Conservation (phyloP, 2,888 invertebrate genomes). For the Patella ulyssiponensis region DNA sequence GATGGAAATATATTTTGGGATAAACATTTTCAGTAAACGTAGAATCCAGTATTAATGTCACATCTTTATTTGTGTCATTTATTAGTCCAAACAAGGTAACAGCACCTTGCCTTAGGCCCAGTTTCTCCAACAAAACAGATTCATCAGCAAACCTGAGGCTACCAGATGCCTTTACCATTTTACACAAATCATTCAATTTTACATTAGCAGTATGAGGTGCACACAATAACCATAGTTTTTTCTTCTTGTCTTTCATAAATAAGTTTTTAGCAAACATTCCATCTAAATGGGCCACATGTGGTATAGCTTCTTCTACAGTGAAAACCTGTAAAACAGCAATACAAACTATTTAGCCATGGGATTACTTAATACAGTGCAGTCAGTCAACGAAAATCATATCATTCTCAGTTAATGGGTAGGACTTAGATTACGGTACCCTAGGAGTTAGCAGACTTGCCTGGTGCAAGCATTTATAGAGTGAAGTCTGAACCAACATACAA, state of each 20-base stretch:
- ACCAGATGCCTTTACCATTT: conserved; percentile 62
- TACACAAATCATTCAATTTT: conserved; percentile 66
- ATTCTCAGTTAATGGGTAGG: neutral
- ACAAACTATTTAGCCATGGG: neutral
- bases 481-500: too few species aligned
- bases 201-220: conserved; percentile 66
- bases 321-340: conserved; percentile 61
- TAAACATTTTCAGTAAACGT: conserved; percentile 55
- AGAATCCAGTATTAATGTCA: conserved; percentile 62
- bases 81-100: conserved; percentile 70
- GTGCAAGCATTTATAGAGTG: neutral
- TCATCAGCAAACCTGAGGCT: conserved; percentile 70
- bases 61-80: conserved; percentile 64
- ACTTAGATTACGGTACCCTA: neutral
- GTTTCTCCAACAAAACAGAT: conserved; percentile 56
- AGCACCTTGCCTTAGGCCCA: conserved; percentile 70
- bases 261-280: conserved; percentile 71
- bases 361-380: neutral
- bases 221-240: conserved; percentile 67
- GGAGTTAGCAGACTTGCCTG: neutral
- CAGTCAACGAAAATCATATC: neutral
- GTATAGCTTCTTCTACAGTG: conserved; percentile 70
- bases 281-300: conserved; percentile 54
- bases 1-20: conserved; percentile 65
- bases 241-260: conserved; percentile 71